These are phyloP conservation scores for Semnornis frantzii DNA, from an alignment of 2,113 vertebrate species.

Conservation along the genomic window DNA sequence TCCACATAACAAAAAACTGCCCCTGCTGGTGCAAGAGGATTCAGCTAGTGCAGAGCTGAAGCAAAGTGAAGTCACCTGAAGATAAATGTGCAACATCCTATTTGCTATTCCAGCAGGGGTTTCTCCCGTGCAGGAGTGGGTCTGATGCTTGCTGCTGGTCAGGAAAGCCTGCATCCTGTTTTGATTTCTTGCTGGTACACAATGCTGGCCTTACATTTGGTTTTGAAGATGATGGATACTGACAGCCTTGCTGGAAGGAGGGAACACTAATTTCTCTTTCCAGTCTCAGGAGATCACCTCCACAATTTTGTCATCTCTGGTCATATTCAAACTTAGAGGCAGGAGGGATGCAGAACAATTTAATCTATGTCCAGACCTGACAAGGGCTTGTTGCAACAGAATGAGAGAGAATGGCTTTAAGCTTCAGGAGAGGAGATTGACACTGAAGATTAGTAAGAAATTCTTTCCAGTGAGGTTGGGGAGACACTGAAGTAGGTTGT, in stretches of 20 bases:
- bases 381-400: no score
- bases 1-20: no score
- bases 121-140: no score
- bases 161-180: no score
- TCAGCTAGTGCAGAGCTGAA: background rate
- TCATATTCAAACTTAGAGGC: background rate
- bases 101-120: no score
- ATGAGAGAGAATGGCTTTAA: no score
- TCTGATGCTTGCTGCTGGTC: no score
- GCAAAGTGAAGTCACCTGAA: background rate
- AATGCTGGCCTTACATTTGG: constrained; percentile 68
- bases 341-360: background rate
- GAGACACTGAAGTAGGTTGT: no score
- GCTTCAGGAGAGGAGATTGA: no score
- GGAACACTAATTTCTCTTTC: constrained; percentile 71
- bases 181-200: background rate
- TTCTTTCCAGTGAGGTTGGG: no score
- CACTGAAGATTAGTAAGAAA: no score
- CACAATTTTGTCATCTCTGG: background rate
- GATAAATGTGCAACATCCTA: background rate
- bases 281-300: constrained; percentile 71
- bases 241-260: constrained; percentile 56
- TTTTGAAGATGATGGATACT: constrained; percentile 33
- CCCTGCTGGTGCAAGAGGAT: background rate
- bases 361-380: background rate